Percentiles rank a stretch among this genome's conserved stretches.
Evolutionary conservation across 2,113 vertebrate species (phyloP).

Genomic region (Eolophus roseicapilla): DNA sequence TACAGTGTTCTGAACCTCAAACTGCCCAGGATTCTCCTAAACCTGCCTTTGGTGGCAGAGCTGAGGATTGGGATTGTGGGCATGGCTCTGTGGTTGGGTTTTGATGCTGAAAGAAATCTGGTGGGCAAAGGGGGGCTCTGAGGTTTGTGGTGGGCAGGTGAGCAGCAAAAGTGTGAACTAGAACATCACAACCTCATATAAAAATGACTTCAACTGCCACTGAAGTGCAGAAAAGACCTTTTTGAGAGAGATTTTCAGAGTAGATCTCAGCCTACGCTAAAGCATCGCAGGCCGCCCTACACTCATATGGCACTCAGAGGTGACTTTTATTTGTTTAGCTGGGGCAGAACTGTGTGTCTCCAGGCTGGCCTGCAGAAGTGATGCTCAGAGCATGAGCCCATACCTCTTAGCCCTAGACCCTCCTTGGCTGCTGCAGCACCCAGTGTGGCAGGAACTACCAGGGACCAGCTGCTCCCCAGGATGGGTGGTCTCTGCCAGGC

Average conservation of each 20-base stretch:
- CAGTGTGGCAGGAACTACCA: fast-evolving
- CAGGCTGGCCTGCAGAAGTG: fast-evolving
- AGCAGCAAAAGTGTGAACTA: not conserved
- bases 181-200: not conserved
- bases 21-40: fast-evolving
- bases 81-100: fast-evolving
- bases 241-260: not conserved
- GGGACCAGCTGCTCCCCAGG: not conserved
- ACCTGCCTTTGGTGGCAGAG: not conserved
- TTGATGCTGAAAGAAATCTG: not conserved
- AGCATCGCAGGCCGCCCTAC: fast-evolving
- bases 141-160: not conserved
- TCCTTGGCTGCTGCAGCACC: not conserved
- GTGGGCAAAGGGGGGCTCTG: not conserved
- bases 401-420: not conserved
- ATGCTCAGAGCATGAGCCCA: not conserved
- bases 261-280: not conserved
- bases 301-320: fast-evolving
- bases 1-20: fast-evolving
- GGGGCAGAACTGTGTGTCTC: not conserved
- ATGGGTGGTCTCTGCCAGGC: not conserved
- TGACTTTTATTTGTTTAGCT: not conserved
- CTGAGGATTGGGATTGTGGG: fast-evolving
- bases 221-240: not conserved
- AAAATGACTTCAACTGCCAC: not conserved